Evolutionary conservation across 2,113 vertebrate species (phyloP).

Genomic region (Jaculus jaculus): DNA sequence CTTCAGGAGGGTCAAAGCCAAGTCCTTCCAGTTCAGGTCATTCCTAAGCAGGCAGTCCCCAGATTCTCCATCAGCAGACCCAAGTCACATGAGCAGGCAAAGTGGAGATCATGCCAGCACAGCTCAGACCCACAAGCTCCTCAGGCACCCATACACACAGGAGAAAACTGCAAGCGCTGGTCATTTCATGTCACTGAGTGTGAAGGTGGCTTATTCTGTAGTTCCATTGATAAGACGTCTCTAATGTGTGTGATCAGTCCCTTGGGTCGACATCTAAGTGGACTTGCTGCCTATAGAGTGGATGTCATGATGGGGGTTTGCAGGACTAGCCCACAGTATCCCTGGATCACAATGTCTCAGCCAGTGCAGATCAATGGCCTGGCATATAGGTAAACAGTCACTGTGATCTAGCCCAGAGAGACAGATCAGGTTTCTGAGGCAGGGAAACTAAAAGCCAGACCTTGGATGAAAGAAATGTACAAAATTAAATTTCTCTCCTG

Average conservation of each 20-base stretch:
- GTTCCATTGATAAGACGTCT: neutral
- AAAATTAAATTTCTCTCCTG: constrained; percentile 1
- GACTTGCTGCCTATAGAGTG: neutral
- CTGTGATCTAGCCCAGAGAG: neutral
- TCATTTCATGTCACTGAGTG: neutral
- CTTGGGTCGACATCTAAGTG: neutral
- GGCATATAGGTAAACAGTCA: neutral
- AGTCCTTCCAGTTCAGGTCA: neutral
- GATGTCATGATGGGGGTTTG: neutral
- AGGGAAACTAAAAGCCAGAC: constrained; percentile 5
- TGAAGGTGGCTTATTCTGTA: neutral
- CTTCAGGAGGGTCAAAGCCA: neutral
- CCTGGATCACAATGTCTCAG: neutral
- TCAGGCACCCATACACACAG: neutral
- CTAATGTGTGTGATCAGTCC: neutral
- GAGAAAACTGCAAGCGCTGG: neutral
- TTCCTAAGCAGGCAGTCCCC: neutral
- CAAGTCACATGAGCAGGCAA: neutral
- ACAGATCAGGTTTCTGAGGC: constrained; percentile 26
- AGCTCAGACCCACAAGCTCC: neutral
- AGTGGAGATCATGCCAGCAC: neutral
- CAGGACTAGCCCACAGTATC: neutral
- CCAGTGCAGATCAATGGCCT: neutral
- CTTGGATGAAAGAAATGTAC: neutral
- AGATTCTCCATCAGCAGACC: neutral